Conservation (phyloP, 2,888 invertebrate genomes). For the Caenorhabditis becei region DNA sequence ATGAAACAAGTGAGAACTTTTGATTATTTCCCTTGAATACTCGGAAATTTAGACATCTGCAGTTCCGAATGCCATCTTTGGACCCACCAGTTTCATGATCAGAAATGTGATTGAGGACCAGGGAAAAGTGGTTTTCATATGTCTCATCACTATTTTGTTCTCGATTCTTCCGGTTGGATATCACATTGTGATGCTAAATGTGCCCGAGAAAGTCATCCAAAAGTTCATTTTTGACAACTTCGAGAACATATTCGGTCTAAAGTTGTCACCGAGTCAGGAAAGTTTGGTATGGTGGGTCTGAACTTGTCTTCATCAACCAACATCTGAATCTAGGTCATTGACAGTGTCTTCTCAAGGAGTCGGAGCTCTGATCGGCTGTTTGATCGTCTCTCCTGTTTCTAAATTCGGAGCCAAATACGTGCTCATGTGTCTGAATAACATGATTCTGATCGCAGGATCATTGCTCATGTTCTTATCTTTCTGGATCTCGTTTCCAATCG, state of each 20-base stretch:
- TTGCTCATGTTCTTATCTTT: conserved; percentile 60
- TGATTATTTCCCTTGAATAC: too few species aligned
- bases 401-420: conserved; percentile 69
- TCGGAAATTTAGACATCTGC: too few species aligned
- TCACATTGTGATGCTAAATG: conserved; percentile 77
- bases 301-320: neutral
- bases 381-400: conserved; percentile 61
- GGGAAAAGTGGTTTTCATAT: conserved; percentile 69
- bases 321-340: conserved; percentile 63
- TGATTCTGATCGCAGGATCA: conserved; percentile 58
- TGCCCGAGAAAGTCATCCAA: conserved; percentile 74
- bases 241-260: conserved; percentile 53
- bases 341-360: conserved; percentile 74
- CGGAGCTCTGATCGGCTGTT: conserved; percentile 76
- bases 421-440: conserved; percentile 62
- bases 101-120: conserved; percentile 65
- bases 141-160: conserved; percentile 58
- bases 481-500: conserved; percentile 64
- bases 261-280: conserved; percentile 43
- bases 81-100: conserved; percentile 46
- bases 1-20: too few species aligned
- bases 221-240: conserved; percentile 60
- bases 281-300: conserved; percentile 67
- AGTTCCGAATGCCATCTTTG: conserved; percentile 57
- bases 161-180: conserved; percentile 74